phyloP scores from a whole-genome alignment of 2,888 invertebrate species.

The Argynnis bischoffii region DNA sequence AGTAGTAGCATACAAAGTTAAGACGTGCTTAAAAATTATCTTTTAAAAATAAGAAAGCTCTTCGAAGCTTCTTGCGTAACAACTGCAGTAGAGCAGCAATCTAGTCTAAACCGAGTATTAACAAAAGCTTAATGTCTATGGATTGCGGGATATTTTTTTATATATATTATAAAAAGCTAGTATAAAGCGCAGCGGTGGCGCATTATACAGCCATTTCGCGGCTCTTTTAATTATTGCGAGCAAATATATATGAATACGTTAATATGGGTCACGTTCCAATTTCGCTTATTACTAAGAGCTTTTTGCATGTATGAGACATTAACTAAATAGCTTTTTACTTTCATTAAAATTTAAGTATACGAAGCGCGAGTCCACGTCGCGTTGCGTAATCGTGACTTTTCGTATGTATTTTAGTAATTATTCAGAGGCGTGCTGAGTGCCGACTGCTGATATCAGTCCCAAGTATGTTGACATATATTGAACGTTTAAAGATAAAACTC shows the following conservation, averaged over 20 bases:
- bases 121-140: slow-evolving; percentile 21
- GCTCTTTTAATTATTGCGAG: slow-evolving; percentile 31
- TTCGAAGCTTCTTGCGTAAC: slow-evolving; percentile 8
- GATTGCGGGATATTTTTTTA: slow-evolving; percentile 18
- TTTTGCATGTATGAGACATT: slow-evolving; percentile 19
- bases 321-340: slow-evolving; percentile 25
- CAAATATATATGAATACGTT: slow-evolving; percentile 31
- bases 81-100: slow-evolving; percentile 9
- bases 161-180: slow-evolving; percentile 10
- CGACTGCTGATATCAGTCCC: background rate
- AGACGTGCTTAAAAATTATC: slow-evolving; percentile 4
- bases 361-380: background rate
- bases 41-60: slow-evolving; percentile 3
- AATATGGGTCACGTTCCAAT: slow-evolving; percentile 36
- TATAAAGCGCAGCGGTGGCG: slow-evolving; percentile 20
- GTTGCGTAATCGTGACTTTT: background rate
- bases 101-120: slow-evolving; percentile 15
- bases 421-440: background rate
- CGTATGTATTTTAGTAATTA: background rate
- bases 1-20: background rate
- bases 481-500: too few species aligned
- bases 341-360: slow-evolving; percentile 21
- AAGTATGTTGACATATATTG: background rate
- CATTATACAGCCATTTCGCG: slow-evolving; percentile 31
- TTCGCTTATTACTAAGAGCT: slow-evolving; percentile 26